These are phyloP conservation scores for Sebastes jordani DNA, from an alignment of 2,797 vertebrate genomes.

Conservation along the genomic window DNA sequence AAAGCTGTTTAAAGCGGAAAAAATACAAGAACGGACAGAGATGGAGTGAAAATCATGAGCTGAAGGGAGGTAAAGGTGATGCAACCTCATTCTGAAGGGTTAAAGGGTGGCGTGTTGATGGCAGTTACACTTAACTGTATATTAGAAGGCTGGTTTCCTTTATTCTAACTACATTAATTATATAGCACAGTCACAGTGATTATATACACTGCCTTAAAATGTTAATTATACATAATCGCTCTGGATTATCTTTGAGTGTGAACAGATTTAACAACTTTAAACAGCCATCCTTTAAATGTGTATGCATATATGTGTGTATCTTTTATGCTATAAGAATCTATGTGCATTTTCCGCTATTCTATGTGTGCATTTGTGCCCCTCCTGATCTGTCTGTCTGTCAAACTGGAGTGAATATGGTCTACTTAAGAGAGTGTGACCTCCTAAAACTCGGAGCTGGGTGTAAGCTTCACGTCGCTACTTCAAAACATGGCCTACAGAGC, in stretches of 20 bases:
- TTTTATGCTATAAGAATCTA: background rate
- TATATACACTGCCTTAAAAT: background rate
- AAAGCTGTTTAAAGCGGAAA: background rate
- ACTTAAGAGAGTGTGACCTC: slow-evolving; percentile 67
- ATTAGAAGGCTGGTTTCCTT: background rate
- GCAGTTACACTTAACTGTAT: background rate
- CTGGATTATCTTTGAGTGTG: background rate
- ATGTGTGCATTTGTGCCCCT: background rate
- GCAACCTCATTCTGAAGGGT: background rate
- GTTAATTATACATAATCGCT: background rate
- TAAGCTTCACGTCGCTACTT: slow-evolving; percentile 62
- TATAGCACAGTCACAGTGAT: background rate
- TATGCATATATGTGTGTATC: background rate
- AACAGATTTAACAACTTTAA: background rate
- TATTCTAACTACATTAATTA: background rate
- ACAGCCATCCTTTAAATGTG: background rate
- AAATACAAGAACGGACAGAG: background rate
- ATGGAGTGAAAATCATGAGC: background rate
- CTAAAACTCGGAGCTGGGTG: slow-evolving; percentile 63
- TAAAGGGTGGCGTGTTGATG: background rate
- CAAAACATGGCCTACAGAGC: slow-evolving; percentile 77
- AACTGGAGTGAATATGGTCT: slow-evolving; percentile 48
- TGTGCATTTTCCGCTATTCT: rapidly evolving
- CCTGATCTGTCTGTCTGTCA: slow-evolving; percentile 11
- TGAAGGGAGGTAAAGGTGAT: background rate